These are phyloP conservation scores for Cryptophagus acutangulus DNA, from an alignment of 2,888 invertebrate species.

Conservation along the genomic window DNA sequence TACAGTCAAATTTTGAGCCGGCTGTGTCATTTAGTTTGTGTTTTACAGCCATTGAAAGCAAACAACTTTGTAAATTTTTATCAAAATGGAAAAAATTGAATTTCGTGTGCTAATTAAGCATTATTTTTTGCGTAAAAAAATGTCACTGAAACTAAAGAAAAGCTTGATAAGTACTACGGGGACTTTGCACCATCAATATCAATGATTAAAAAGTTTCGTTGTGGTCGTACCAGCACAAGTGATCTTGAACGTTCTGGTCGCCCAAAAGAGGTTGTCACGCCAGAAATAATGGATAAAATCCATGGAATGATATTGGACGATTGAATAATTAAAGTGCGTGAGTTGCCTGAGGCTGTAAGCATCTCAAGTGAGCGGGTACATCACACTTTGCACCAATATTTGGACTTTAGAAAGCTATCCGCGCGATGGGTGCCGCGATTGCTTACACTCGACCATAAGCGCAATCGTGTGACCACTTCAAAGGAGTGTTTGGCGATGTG, in stretches of 20 bases:
- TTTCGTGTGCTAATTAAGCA: constrained; percentile 2
- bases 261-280: constrained; percentile 21
- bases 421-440: constrained; percentile 18
- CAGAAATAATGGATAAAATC: constrained; percentile 19
- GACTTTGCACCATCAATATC: constrained; percentile 12
- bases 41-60: not conserved
- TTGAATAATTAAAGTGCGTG: constrained; percentile 20
- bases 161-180: constrained; percentile 9
- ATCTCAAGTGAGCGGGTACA: constrained; percentile 19
- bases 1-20: not conserved
- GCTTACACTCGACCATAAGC: constrained; percentile 19
- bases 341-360: constrained; percentile 16
- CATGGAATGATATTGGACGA: constrained; percentile 20
- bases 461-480: constrained; percentile 16
- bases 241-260: constrained; percentile 16
- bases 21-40: not conserved
- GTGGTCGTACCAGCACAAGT: constrained; percentile 11
- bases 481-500: constrained; percentile 20
- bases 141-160: constrained; percentile 6
- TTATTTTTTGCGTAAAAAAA: constrained; percentile 4
- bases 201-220: constrained; percentile 18
- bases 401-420: constrained; percentile 25
- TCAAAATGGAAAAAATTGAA: constrained; percentile 4
- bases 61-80: not conserved
- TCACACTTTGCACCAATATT: constrained; percentile 22